Evolutionary conservation across 1,140 invertebrate species (phyloP).

Genomic region (Mylabris phalerata): DNA sequence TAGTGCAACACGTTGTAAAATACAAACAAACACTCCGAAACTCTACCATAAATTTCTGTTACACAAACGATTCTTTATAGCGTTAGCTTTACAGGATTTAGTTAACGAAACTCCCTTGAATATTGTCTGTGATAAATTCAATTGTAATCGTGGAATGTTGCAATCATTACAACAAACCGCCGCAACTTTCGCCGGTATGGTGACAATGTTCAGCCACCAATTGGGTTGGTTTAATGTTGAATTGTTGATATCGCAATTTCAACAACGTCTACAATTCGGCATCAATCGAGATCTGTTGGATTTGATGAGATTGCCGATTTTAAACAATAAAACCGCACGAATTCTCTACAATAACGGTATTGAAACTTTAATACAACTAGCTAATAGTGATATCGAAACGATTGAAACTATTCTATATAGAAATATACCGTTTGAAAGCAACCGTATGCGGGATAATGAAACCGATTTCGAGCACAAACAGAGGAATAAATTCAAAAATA

Average conservation of each 20-base stretch:
- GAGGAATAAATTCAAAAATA: slow-evolving; percentile 58
- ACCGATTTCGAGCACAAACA: slow-evolving; percentile 58
- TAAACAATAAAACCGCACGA: slow-evolving; percentile 82
- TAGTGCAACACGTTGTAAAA: slow-evolving; percentile 61
- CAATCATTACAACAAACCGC: slow-evolving; percentile 92
- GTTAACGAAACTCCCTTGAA: slow-evolving; percentile 83
- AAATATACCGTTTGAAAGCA: slow-evolving; percentile 76
- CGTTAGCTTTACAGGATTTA: slow-evolving; percentile 86
- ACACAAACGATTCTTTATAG: slow-evolving; percentile 79
- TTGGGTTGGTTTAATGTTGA: slow-evolving; percentile 92
- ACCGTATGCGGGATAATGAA: slow-evolving; percentile 65
- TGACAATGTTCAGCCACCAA: slow-evolving; percentile 53
- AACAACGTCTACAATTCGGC: slow-evolving; percentile 89
- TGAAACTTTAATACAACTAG: slow-evolving; percentile 68
- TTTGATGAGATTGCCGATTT: slow-evolving; percentile 73
- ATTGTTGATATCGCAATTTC: slow-evolving; percentile 85
- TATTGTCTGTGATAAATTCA: slow-evolving; percentile 74
- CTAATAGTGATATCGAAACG: slow-evolving; percentile 57
- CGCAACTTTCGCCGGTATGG: slow-evolving; percentile 88
- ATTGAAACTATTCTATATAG: slow-evolving; percentile 74
- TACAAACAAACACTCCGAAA: slow-evolving; percentile 26
- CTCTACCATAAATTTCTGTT: slow-evolving; percentile 36
- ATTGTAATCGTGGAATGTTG: slow-evolving; percentile 77
- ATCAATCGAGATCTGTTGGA: slow-evolving; percentile 89
- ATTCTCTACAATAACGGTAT: slow-evolving; percentile 80